Evolutionary conservation across 2,797 vertebrate species (phyloP).

Genomic region (Acestrorhynchus altus): DNA sequence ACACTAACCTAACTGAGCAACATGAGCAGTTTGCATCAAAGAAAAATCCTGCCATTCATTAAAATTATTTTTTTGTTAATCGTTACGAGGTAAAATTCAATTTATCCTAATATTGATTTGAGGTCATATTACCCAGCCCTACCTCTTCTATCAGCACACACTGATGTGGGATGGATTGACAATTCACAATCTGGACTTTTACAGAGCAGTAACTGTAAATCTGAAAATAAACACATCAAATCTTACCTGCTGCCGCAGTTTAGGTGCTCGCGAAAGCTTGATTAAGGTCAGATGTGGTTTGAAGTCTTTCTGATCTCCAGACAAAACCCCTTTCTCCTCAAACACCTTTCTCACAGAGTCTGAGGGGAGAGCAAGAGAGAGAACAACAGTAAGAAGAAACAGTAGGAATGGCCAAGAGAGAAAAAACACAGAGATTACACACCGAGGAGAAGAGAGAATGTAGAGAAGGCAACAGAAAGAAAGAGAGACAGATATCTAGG

Average conservation of each 20-base stretch:
- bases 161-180: too few species aligned
- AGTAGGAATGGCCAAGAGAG: not conserved
- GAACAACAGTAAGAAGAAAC: not conserved
- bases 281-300: constrained; percentile 96
- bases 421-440: not conserved
- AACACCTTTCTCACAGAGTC: constrained; percentile 81
- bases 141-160: too few species aligned
- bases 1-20: too few species aligned
- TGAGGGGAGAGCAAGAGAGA: constrained; percentile 51
- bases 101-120: too few species aligned
- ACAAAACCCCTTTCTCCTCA: constrained; percentile 84
- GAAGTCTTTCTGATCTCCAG: constrained; percentile 81
- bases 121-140: too few species aligned
- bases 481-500: constrained; percentile 14
- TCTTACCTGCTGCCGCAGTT: constrained; percentile 84
- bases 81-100: too few species aligned
- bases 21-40: too few species aligned
- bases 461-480: not conserved
- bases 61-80: too few species aligned
- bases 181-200: too few species aligned
- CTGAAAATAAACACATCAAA: not conserved
- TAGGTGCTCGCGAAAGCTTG: constrained; percentile 89
- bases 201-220: too few species aligned
- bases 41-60: too few species aligned
- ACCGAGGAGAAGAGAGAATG: not conserved